These are phyloP conservation scores for Muntiacus reevesi DNA, from an alignment of 2,113 vertebrate species.

Conservation along the genomic window DNA sequence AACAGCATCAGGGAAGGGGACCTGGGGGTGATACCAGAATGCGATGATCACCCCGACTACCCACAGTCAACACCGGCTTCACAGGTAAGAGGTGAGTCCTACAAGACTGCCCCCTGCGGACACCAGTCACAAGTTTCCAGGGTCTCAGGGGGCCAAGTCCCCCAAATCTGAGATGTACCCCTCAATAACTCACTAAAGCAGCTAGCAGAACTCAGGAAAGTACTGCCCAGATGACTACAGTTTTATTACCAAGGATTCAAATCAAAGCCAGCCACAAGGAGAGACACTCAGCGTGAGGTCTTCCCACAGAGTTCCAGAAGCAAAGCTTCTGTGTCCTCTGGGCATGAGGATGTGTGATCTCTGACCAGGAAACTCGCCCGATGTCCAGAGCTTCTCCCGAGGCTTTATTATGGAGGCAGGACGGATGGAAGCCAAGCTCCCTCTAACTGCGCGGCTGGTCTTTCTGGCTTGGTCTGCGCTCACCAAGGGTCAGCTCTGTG, in stretches of 20 bases:
- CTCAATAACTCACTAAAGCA: neutral
- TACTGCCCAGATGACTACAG: rapidly evolving
- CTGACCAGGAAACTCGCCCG: rapidly evolving
- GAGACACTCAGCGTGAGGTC: rapidly evolving
- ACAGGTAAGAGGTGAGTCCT: neutral
- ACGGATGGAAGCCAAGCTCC: neutral
- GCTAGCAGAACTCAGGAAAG: neutral
- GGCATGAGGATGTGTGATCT: rapidly evolving
- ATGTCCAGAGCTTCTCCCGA: rapidly evolving
- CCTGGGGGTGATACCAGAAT: neutral
- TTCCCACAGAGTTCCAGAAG: neutral
- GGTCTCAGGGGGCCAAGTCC: neutral
- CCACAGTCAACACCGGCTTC: neutral
- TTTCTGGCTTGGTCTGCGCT: neutral
- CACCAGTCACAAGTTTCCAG: neutral
- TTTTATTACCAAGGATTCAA: neutral
- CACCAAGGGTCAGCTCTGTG: no score
- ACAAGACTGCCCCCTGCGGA: neutral
- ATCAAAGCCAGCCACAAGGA: neutral
- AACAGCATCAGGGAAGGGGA: rapidly evolving
- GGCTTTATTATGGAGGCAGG: no score
- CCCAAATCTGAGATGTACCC: neutral
- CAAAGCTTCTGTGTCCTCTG: neutral
- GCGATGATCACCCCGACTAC: neutral
- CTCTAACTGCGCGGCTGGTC: rapidly evolving